Base-by-base conservation (phyloP, 2,113 vertebrate genomes). In the Ailurus styani region DNA sequence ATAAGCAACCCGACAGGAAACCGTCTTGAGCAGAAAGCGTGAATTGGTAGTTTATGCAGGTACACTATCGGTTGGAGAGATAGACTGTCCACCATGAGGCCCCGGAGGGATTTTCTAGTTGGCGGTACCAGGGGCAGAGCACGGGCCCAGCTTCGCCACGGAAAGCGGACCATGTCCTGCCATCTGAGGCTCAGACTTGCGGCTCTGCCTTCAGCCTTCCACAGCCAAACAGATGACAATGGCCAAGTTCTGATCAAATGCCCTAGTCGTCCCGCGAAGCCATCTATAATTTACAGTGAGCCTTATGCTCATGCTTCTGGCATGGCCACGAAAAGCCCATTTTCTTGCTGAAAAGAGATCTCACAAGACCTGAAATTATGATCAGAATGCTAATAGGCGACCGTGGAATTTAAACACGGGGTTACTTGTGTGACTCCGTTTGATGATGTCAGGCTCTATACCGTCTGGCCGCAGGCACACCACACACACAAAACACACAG, bases 401-500 rank as follows among this genome's bases (percentile, higher is more conserved):
- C 9, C 4, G 50, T 3, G 25, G 45, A 5, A 40, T 29, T 52
- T 40, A 52, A 62, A 20, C 23, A 15, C 5, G 2, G 23, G 57
- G 3, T 5, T 2, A 2, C 31, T 5, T 20, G 2, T 3, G 42
- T 20, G 91, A 37, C 0, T 31, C 20, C 7, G 2, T 3, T 13
- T 4, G 55, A 25, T 3, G 8, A 9, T 1, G 18, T 27, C 18
- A 13, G 17, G 9, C 1, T 2, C 1, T 2, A 1, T 2, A 2
- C 18, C 13, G 6, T 47, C 5, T 2, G 0, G 1, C 31, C 8
- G 9, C 29, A 14, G 9, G 21, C 20, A 14, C 66, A 0, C 0
- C 6, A 7, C 3, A 1, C 4, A 7, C 20, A 14, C 66, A 0
- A 0, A 6, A 7, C 3, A 1, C 4, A 7, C 27, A 0, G 2